Percentiles rank a stretch among this genome's conserved stretches.
Evolutionary conservation across 2,888 invertebrate species (phyloP).

Genomic region (Pheosia gnoma): DNA sequence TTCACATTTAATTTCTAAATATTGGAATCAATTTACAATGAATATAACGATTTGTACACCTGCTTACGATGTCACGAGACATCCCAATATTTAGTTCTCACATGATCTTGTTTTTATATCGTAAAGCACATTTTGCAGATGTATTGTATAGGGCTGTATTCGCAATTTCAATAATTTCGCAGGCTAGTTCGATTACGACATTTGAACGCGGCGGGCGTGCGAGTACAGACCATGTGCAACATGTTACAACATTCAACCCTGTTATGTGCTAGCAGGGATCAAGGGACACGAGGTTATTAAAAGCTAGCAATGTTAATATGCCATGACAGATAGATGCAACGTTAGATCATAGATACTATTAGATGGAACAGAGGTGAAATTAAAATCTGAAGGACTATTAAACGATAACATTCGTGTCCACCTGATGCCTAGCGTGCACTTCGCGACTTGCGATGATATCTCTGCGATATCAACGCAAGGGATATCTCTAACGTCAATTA

Average conservation of each 20-base stretch:
- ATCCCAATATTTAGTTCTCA: constrained; percentile 78
- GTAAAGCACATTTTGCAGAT: constrained; percentile 65
- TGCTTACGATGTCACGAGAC: constrained; percentile 70
- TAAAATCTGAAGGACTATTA: constrained; percentile 50
- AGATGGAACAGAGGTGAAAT: constrained; percentile 56
- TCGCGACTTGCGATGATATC: constrained; percentile 63
- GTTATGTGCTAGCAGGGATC: constrained; percentile 77
- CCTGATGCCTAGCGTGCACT: constrained; percentile 72
- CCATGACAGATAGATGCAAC: constrained; percentile 63
- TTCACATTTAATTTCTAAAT: constrained; percentile 73
- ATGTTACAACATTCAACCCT: constrained; percentile 78
- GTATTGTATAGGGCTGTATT: constrained; percentile 60
- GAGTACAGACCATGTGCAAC: constrained; percentile 70
- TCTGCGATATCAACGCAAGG: constrained; percentile 25
- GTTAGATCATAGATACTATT: constrained; percentile 59
- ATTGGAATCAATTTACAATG: constrained; percentile 79
- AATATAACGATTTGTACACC: constrained; percentile 80
- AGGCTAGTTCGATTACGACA: constrained; percentile 14
- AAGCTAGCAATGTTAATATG: constrained; percentile 72
- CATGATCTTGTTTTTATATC: constrained; percentile 62
- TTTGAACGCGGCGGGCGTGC: constrained; percentile 35
- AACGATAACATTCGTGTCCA: constrained; percentile 74
- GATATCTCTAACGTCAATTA: constrained; percentile 45
- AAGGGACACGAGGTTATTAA: constrained; percentile 80
- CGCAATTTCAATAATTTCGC: constrained; percentile 40